Conservation (phyloP, 2,888 invertebrate genomes). For the Drosophila parthenogenetica region DNA sequence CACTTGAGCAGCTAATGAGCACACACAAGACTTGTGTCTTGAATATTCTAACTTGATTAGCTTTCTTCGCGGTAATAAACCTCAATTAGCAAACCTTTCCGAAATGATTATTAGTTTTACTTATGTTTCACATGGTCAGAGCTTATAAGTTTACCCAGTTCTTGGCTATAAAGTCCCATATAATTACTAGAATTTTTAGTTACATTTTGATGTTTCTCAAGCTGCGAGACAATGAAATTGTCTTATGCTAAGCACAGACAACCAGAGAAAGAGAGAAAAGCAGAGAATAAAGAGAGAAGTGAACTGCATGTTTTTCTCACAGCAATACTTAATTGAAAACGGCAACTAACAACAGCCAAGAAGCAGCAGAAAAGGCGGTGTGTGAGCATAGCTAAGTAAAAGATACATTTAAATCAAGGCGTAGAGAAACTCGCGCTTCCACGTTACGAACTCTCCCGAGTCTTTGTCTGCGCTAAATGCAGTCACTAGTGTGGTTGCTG, state of each 20-base stretch:
- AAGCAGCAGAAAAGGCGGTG: conserved; percentile 4
- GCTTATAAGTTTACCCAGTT: conserved; percentile 38
- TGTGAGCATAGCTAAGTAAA: conserved; percentile 52
- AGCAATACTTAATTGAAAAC: conserved; percentile 73
- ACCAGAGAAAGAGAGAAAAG: conserved; percentile 27
- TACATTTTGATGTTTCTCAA: conserved; percentile 56
- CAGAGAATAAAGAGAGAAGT: conserved; percentile 19
- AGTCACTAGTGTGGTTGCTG: conserved; percentile 18
- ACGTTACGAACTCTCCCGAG: conserved; percentile 50
- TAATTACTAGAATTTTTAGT: conserved; percentile 46
- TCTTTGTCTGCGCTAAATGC: conserved; percentile 59
- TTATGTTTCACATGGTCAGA: conserved; percentile 8
- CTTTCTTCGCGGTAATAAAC: conserved; percentile 6
- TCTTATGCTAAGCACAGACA: conserved; percentile 55
- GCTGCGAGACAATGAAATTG: conserved; percentile 68
- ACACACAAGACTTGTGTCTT: no score
- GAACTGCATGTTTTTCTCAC: conserved; percentile 75
- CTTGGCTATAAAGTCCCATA: conserved; percentile 16
- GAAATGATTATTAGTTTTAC: conserved; percentile 11
- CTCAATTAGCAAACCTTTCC: conserved; percentile 18
- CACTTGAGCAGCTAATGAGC: not conserved
- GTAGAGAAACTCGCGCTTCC: conserved; percentile 75
- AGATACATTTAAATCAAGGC: conserved; percentile 77
- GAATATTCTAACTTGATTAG: conserved; percentile 4
- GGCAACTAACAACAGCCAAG: conserved; percentile 43